Evolutionary conservation across 1,140 invertebrate species (phyloP).

Genomic region (Drosophila melanica): DNA sequence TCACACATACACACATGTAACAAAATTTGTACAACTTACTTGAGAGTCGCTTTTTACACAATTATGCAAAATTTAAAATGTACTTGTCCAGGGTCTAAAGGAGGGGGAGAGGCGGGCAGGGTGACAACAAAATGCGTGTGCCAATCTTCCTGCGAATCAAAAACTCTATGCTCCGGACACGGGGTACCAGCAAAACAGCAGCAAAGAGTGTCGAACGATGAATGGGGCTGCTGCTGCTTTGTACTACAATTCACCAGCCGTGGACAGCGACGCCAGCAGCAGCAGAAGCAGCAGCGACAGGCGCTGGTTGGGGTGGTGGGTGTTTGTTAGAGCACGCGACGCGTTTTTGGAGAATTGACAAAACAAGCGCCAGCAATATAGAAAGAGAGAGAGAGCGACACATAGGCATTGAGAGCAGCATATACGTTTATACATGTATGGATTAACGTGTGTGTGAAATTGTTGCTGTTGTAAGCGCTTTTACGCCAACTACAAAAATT

Average conservation of each 20-base stretch:
- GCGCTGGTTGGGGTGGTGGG: constrained; percentile 39
- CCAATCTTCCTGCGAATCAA: constrained; percentile 38
- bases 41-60: constrained; percentile 47
- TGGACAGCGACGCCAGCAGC: constrained; percentile 17
- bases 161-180: constrained; percentile 49
- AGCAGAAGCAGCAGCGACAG: constrained; percentile 38
- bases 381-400: constrained; percentile 19
- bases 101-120: not conserved
- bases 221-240: constrained; percentile 61
- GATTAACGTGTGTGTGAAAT: constrained; percentile 31
- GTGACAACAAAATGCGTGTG: constrained; percentile 29
- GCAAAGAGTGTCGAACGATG: constrained; percentile 74
- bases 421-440: constrained; percentile 6
- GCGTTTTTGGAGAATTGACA: constrained; percentile 72
- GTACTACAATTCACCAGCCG: constrained; percentile 63
- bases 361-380: constrained; percentile 65
- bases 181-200: constrained; percentile 50
- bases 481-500: constrained; percentile 58
- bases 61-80: constrained; percentile 38
- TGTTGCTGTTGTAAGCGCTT: constrained; percentile 61
- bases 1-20: constrained; percentile 25
- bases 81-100: not conserved
- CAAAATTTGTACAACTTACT: constrained; percentile 60
- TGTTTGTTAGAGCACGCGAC: constrained; percentile 61
- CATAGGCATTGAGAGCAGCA: constrained; percentile 36